Evolutionary conservation across 2,113 vertebrate genomes (phyloP).

Genomic region (Ramphastos sulfuratus): DNA sequence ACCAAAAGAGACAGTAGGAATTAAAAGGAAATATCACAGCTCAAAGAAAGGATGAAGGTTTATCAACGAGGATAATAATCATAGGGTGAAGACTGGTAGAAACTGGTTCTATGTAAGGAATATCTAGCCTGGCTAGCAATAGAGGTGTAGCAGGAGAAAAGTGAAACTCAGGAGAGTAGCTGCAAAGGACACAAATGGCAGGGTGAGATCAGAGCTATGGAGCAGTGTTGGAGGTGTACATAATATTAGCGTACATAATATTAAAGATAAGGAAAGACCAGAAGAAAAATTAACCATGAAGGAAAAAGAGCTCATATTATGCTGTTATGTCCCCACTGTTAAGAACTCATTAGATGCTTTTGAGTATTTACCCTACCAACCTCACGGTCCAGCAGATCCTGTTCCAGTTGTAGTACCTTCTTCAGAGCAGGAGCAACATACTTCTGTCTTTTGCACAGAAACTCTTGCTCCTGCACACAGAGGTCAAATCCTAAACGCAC

Average conservation of each 20-base stretch:
- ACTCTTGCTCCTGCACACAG: slow-evolving; percentile 78
- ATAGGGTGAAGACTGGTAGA: neutral
- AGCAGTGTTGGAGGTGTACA: neutral
- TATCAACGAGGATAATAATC: neutral
- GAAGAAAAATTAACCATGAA: neutral
- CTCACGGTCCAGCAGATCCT: slow-evolving; percentile 70
- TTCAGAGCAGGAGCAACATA: slow-evolving; percentile 75
- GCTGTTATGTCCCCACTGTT: neutral
- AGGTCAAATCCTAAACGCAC: slow-evolving; percentile 83
- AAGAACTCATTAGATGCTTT: neutral
- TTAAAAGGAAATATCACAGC: neutral
- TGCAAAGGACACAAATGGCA: neutral
- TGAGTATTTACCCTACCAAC: slow-evolving; percentile 56
- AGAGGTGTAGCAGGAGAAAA: neutral
- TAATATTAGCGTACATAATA: neutral
- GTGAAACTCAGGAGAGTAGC: neutral
- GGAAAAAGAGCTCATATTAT: neutral
- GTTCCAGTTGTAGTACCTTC: slow-evolving; percentile 73
- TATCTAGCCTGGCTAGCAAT: neutral
- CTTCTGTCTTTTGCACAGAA: slow-evolving; percentile 77
- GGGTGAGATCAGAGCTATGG: neutral
- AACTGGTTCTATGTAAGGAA: neutral
- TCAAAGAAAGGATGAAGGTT: neutral
- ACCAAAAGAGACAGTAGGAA: neutral
- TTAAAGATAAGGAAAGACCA: neutral